phyloP scores from a whole-genome alignment of 2,113 vertebrate genomes.

The Cyphomyrus discorhynchus region DNA sequence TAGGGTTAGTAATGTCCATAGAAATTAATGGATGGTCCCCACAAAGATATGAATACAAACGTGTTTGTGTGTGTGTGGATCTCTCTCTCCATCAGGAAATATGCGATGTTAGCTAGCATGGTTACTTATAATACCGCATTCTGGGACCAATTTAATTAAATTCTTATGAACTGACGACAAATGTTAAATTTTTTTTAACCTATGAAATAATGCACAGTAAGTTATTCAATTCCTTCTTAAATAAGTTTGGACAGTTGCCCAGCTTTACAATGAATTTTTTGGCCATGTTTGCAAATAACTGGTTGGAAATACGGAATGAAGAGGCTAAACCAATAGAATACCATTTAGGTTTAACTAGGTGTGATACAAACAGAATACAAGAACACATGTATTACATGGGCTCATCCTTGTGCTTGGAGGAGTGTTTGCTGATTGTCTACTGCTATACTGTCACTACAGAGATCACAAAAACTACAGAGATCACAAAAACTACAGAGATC shows the following conservation, averaged over 20 bases:
- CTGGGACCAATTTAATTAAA: neutral
- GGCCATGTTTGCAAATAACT: neutral
- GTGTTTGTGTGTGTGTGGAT: neutral
- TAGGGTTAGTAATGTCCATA: neutral
- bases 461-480: neutral
- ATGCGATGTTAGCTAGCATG: neutral
- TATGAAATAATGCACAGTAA: neutral
- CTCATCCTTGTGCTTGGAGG: neutral
- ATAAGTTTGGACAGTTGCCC: neutral
- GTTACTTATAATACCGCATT: neutral
- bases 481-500: neutral
- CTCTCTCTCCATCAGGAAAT: neutral
- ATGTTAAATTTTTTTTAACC: neutral
- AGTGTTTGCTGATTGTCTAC: neutral
- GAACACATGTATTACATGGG: neutral
- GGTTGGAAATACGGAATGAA: neutral
- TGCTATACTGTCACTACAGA: neutral
- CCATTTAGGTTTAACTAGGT: neutral
- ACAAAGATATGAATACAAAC: neutral
- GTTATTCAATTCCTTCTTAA: neutral
- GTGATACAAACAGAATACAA: neutral
- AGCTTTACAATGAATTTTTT: neutral
- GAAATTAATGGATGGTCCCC: neutral
- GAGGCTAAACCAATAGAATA: neutral
- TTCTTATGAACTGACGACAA: neutral